A percentile compares a stretch with the other conserved stretches of the same genome.
Evolutionary conservation across 1,140 invertebrate genomes (phyloP).

Genomic region (Metaphire vulgaris): DNA sequence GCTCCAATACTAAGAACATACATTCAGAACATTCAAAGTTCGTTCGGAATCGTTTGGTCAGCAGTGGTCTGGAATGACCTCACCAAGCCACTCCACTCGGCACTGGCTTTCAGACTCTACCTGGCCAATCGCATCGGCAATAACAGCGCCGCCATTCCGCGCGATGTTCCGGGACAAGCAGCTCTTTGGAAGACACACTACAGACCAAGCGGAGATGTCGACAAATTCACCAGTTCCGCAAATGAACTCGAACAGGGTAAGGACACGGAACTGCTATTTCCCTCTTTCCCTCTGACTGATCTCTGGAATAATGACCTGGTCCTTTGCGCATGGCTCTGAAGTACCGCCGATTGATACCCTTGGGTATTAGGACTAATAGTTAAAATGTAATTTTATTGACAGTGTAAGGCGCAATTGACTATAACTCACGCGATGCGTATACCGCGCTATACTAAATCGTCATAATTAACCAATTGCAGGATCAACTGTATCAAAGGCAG

Average conservation of each 20-base stretch:
- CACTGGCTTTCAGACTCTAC: conserved; percentile 39
- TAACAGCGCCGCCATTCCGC: background rate
- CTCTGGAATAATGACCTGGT: too few relatives aligned
- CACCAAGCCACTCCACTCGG: conserved; percentile 40
- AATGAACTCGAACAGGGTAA: conserved; percentile 6
- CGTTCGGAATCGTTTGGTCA: conserved; percentile 39
- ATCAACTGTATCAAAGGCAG: too few relatives aligned
- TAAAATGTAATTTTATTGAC: too few relatives aligned
- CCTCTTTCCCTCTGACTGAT: too few relatives aligned
- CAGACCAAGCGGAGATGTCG: background rate
- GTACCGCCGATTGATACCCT: too few relatives aligned
- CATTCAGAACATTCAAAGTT: conserved; percentile 24
- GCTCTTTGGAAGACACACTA: conserved; percentile 3
- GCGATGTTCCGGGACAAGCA: background rate
- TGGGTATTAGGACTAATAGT: too few relatives aligned
- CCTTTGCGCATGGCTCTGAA: too few relatives aligned
- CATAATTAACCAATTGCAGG: too few relatives aligned
- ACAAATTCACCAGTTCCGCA: background rate
- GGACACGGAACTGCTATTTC: too few relatives aligned
- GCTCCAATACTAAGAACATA: background rate
- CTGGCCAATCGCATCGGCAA: background rate
- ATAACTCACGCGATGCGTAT: too few relatives aligned
- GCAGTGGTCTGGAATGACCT: conserved; percentile 37
- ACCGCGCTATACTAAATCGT: too few relatives aligned
- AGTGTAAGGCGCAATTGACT: too few relatives aligned